Base-by-base conservation (phyloP, 2,888 invertebrate species). In the Agelastica alni region DNA sequence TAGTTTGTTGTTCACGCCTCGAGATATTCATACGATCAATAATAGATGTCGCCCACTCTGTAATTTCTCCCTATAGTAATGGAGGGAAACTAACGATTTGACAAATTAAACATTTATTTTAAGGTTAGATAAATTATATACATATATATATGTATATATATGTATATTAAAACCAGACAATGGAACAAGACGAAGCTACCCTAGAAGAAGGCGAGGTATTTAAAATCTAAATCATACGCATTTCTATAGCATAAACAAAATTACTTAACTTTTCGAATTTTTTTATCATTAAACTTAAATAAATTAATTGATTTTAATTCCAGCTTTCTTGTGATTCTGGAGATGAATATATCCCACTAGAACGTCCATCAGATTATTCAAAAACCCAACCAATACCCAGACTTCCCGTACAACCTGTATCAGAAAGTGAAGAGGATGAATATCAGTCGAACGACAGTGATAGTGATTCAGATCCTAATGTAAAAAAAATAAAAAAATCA, bases 401-500 rank as follows among this genome's bases (percentile, higher is more conserved):
- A 51, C 70, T 73, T 55, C 70, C 61, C 43, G 60, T 60, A 20
- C 56, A 61, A 14, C 81, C 82, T 53, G 81, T 83, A 59, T 82
- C 84, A 61, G 83, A 83, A 7, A 30, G 32, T 17, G 41, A 42
- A n/a, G 49, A 49, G n/a, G 71, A 71, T 44, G 51, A 56, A 20
- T 7, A 14, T 7, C 52, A 60, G 7, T 63, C 63, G 61, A 82
- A 82, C 58, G 81, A 84, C 60, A 83, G 85, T 63, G 83, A 84
- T 48, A 85, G 83, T 12, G 85, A 85, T 60, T 83, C 84, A 1
- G 85, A 84, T 56, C 79, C 75, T 2, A 63, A 67, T 2, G 72
- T 75, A 12, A 77, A 76, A 12, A 73, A 67, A 53, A 73, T 77
- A 0, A 87, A 87, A 66, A 82, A 82, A 53, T 81, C 83, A 5